These are phyloP conservation scores for Melanocharis versteri DNA, from an alignment of 2,113 vertebrate genomes.

Conservation along the genomic window DNA sequence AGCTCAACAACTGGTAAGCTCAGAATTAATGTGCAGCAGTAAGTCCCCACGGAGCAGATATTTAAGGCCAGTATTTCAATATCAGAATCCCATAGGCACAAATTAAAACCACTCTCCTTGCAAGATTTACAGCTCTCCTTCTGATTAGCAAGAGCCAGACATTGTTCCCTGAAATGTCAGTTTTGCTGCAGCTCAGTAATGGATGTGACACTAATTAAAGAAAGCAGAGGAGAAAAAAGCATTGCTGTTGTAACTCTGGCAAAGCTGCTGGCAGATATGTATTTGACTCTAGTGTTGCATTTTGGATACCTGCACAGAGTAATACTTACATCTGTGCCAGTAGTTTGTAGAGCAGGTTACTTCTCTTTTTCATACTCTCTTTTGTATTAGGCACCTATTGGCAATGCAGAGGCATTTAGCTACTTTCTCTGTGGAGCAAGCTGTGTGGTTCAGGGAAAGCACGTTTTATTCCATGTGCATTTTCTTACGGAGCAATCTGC, in stretches of 20 bases:
- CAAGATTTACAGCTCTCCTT: not conserved
- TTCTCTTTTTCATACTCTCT: not conserved
- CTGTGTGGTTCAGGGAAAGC: not conserved
- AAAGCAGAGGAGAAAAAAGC: constrained; percentile 1
- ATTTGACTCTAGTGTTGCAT: not conserved
- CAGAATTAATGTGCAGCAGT: not conserved
- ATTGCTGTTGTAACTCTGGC: not conserved
- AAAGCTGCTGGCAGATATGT: not conserved
- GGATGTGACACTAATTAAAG: not conserved
- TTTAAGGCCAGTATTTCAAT: not conserved
- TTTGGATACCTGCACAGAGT: not conserved
- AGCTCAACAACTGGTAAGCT: not conserved
- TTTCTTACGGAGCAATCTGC: not conserved
- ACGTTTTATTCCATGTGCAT: not conserved
- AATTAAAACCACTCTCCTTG: not conserved
- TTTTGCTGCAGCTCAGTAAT: not conserved
- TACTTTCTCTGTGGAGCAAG: not conserved
- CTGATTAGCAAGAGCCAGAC: not conserved
- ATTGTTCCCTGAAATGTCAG: not conserved
- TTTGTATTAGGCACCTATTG: not conserved
- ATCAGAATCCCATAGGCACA: not conserved
- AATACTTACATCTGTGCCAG: not conserved
- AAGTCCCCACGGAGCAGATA: not conserved
- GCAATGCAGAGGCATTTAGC: not conserved
- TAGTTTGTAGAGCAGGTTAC: not conserved